phyloP scores from a whole-genome alignment of 2,888 invertebrate genomes.

The Chymomyza amoena region DNA sequence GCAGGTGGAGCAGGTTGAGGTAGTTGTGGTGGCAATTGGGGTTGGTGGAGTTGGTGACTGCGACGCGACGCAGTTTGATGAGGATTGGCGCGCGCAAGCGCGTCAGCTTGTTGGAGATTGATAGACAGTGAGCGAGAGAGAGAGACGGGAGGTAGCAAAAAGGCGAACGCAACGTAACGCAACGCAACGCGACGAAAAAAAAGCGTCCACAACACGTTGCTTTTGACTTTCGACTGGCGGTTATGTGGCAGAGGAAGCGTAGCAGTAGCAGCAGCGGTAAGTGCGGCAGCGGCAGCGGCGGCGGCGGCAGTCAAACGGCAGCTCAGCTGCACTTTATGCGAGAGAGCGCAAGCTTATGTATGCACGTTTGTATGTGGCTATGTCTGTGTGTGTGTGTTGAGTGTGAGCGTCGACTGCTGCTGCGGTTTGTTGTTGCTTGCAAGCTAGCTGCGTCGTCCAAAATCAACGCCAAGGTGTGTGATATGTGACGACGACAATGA shows the following conservation, averaged over 20 bases:
- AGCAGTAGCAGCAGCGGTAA: slow-evolving; percentile 63
- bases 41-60: slow-evolving; percentile 24
- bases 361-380: neutral
- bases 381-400: neutral
- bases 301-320: slow-evolving; percentile 61
- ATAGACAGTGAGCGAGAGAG: slow-evolving; percentile 18
- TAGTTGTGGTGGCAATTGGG: neutral
- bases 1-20: slow-evolving; percentile 25
- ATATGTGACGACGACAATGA: slow-evolving; percentile 21
- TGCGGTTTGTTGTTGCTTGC: neutral
- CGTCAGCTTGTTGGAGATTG: slow-evolving; percentile 36
- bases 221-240: slow-evolving; percentile 71
- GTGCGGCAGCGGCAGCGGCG: slow-evolving; percentile 42
- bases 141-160: slow-evolving; percentile 50
- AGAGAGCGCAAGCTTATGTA: slow-evolving; percentile 36
- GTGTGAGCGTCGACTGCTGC: neutral
- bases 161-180: slow-evolving; percentile 70
- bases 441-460: slow-evolving; percentile 51
- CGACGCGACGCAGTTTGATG: neutral
- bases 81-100: slow-evolving; percentile 48
- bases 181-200: slow-evolving; percentile 53
- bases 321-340: slow-evolving; percentile 73
- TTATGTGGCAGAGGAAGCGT: slow-evolving; percentile 67
- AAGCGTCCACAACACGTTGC: slow-evolving; percentile 73
- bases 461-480: slow-evolving; percentile 73